phyloP scores from a whole-genome alignment of 1,140 invertebrate genomes.

The Trialeurodes vaporariorum region DNA sequence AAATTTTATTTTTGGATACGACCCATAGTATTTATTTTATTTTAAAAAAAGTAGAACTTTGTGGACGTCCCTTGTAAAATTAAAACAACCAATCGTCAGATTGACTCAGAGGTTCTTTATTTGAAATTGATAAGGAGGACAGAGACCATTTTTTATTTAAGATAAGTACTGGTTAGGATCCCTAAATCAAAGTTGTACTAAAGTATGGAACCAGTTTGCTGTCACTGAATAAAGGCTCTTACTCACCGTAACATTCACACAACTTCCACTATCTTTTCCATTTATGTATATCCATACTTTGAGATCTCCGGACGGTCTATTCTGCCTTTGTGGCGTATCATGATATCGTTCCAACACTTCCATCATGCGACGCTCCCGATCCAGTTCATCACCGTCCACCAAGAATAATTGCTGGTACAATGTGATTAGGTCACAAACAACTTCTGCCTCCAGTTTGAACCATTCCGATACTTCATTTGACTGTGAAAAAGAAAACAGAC shows the following conservation, averaged over 20 bases:
- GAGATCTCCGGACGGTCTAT: conserved; percentile 61
- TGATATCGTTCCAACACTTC: conserved; percentile 55
- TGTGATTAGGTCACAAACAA: conserved; percentile 54
- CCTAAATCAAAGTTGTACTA: neutral
- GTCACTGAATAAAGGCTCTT: no score
- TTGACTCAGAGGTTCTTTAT: no score
- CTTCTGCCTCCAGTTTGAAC: conserved; percentile 49
- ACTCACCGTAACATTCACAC: conserved; percentile 49
- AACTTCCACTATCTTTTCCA: conserved; percentile 40
- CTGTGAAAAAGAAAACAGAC: conserved; percentile 11
- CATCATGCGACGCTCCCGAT: conserved; percentile 56
- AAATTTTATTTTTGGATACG: no score
- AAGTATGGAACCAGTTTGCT: conserved; percentile 4
- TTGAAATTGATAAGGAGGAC: no score
- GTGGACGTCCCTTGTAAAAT: no score
- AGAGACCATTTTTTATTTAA: no score
- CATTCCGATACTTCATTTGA: conserved; percentile 35
- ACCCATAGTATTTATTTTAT: no score
- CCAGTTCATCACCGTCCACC: conserved; percentile 42
- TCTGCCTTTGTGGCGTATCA: conserved; percentile 38
- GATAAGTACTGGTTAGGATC: no score
- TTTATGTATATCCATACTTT: conserved; percentile 64
- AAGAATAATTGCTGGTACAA: conserved; percentile 47
- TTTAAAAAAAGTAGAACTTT: no score
- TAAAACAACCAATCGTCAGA: no score